These are phyloP conservation scores for Falco rusticolus DNA, from an alignment of 2,797 vertebrate species.

Conservation along the genomic window DNA sequence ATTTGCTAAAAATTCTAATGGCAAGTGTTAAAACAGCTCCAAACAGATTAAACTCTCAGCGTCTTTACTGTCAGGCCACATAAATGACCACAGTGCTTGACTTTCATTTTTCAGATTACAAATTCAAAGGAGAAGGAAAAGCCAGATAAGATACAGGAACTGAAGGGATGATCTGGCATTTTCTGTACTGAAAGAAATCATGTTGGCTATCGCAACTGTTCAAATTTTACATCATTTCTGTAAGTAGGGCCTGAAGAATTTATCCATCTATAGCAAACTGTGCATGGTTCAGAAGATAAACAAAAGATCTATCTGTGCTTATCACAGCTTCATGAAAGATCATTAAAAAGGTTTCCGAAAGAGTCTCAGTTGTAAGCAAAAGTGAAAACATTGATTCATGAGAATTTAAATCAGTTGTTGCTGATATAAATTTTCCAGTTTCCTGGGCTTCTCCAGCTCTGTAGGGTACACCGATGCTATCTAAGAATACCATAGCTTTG, in stretches of 20 bases:
- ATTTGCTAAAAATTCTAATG: not conserved
- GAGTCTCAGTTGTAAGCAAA: not conserved
- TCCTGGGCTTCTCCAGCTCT: not conserved
- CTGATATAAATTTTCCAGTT: not conserved
- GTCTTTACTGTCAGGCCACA: not conserved
- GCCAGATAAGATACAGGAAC: not conserved
- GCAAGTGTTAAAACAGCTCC: not conserved
- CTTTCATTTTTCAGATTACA: not conserved
- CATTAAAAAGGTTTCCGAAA: not conserved
- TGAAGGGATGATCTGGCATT: not conserved
- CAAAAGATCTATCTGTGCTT: accelerated
- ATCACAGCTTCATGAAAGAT: not conserved
- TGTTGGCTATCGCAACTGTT: not conserved
- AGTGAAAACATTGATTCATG: not conserved
- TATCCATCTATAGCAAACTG: not conserved
- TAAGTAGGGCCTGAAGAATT: not conserved
- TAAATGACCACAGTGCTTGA: not conserved
- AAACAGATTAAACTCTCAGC: not conserved
- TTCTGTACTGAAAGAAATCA: not conserved
- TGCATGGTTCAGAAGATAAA: not conserved
- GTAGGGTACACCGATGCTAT: not conserved
- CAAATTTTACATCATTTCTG: not conserved
- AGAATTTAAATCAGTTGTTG: not conserved
- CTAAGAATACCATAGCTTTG: not conserved
- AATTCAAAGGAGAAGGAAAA: not conserved